Base-by-base conservation (phyloP, 2,797 vertebrate genomes). In the Sebastes taczanowskii region DNA sequence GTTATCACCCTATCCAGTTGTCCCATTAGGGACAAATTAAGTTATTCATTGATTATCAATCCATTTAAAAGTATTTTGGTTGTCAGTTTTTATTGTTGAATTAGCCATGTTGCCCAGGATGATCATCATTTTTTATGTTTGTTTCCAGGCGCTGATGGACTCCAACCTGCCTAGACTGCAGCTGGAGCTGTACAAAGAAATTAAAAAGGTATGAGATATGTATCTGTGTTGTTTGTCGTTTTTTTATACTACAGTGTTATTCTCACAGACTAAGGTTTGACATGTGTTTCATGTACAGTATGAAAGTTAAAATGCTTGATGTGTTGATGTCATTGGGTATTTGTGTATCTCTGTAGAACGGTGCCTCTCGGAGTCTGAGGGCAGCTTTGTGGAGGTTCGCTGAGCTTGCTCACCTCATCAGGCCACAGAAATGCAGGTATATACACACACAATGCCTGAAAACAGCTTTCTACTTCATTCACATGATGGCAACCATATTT, bases 401-500 rank as follows among this genome's bases (percentile, higher is more conserved):
- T 55, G 98, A 99, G 92, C 97, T 99, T 46, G 96, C 98, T 42
- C 99, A 99, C 87, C 96, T 99, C 73, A 97, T 99, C 80, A 96
- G 98, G 71, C 99, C 98, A n/a, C 98, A 99, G 88, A 99, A 99
- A 87, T 99, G 98, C 97, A 98, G 98, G 99, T 99, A 90, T 4
- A 23, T 4, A 23, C 29, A 55, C 7, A 55, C 20, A 70, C 27
- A 46, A 59, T 23, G 9, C 14, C 14, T 27, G 10, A 58, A 42
- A 64, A 2, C 1, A 1, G 2, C 11, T 6, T 46, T 77, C 55
- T 7, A 32, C 9, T 29, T 34, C 0, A 27, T 67, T 80, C 4
- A 73, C 7, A 18, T 38, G 9, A 53, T 46, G 7, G 9, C 34
- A 56, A 20, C 14, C 2, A 30, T 32, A 35, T 58, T 34, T 61